Conservation (phyloP, 1,140 invertebrate genomes). For the Eumaeus atala region DNA sequence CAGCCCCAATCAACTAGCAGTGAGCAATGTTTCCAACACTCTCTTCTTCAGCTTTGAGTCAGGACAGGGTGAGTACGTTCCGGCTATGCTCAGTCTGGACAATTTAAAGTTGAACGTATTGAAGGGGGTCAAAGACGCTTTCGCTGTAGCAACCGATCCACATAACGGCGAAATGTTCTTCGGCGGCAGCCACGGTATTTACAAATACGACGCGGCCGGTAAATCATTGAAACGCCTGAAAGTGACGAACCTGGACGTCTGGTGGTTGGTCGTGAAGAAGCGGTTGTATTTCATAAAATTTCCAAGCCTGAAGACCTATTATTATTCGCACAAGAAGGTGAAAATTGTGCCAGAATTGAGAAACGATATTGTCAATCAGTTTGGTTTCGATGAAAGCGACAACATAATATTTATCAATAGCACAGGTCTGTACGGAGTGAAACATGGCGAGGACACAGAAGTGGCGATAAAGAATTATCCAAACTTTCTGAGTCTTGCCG, state of each 20-base stretch:
- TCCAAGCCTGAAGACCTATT: constrained; percentile 45
- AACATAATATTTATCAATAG: constrained; percentile 55
- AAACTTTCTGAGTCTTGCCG: constrained; percentile 37
- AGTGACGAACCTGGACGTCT: constrained; percentile 46
- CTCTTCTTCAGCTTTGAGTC: constrained; percentile 60
- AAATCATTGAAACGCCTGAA: constrained; percentile 37
- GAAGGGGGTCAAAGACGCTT: constrained; percentile 56
- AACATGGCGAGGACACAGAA: constrained; percentile 27
- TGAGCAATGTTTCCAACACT: constrained; percentile 44
- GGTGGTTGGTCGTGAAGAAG: constrained; percentile 54
- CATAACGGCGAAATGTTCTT: constrained; percentile 43
- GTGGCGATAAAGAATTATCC: constrained; percentile 39
- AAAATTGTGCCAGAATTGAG: constrained; percentile 28
- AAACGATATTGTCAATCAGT: constrained; percentile 41
- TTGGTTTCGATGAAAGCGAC: constrained; percentile 45
- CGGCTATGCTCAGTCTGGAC: constrained; percentile 40
- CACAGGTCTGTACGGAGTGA: constrained; percentile 49
- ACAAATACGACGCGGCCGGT: constrained; percentile 38
- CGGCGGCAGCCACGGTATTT: constrained; percentile 56
- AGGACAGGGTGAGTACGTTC: constrained; percentile 47
- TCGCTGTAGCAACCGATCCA: constrained; percentile 45
- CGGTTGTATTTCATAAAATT: constrained; percentile 54
- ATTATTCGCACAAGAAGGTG: constrained; percentile 38
- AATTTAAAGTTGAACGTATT: constrained; percentile 48
- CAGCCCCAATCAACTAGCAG: constrained; percentile 54